Percentiles rank a stretch among this genome's conserved stretches.
phyloP scores from a whole-genome alignment of 2,113 vertebrate genomes.

The Crotalus tigris region DNA sequence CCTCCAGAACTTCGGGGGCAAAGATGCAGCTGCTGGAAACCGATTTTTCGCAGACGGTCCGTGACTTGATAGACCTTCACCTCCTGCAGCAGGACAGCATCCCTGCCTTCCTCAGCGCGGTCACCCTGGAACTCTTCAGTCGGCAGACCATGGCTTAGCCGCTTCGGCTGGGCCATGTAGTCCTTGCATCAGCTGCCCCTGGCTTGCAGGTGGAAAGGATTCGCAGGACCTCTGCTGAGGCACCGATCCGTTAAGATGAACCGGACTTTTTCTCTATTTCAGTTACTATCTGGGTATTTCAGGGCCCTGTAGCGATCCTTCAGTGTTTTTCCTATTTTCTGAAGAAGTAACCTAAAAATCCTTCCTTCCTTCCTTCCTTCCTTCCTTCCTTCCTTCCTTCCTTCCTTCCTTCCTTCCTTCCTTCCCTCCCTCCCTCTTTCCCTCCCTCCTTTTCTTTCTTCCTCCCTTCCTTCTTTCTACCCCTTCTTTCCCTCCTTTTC shows the following conservation, averaged over 20 bases:
- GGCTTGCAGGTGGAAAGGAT: neutral
- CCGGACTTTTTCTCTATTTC: neutral
- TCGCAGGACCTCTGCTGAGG: neutral
- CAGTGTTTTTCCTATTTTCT: neutral
- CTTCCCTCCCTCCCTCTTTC: too few species aligned
- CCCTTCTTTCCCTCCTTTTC: too few species aligned
- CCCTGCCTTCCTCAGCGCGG: slow-evolving; percentile 90
- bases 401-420: too few species aligned
- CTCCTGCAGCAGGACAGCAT: slow-evolving; percentile 95
- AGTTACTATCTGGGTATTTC: neutral
- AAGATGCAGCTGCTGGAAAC: slow-evolving; percentile 95
- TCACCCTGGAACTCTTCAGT: slow-evolving; percentile 96
- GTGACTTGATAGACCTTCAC: slow-evolving; percentile 85
- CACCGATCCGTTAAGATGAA: neutral
- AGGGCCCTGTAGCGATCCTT: neutral
- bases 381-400: neutral
- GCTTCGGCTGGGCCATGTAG: fast-evolving
- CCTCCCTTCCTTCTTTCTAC: neutral
- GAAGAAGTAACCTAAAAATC: neutral
- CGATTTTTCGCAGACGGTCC: slow-evolving; percentile 82
- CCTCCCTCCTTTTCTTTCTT: too few species aligned
- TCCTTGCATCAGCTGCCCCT: neutral
- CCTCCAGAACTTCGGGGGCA: slow-evolving; percentile 71
- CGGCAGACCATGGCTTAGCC: slow-evolving; percentile 82
- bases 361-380: too few species aligned